Percentiles rank a stretch among this genome's conserved stretches.
Conservation (phyloP, 2,797 vertebrate species). For the Pelodytes ibericus region DNA sequence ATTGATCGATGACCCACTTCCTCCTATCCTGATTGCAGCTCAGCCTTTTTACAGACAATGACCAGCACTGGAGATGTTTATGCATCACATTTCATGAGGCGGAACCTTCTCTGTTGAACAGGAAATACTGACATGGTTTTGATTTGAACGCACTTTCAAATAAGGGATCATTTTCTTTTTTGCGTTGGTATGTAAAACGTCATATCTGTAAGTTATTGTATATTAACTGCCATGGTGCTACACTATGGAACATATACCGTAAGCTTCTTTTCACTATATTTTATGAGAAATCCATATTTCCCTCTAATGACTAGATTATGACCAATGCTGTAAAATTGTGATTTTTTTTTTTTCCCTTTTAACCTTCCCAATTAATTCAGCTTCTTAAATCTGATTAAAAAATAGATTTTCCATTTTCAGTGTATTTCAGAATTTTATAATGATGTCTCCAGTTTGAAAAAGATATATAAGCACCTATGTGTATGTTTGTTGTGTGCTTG, state of each 20-base stretch:
- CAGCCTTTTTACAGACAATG: background rate
- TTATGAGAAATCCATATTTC: background rate
- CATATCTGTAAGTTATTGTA: conserved; percentile 7
- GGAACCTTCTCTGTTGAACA: background rate
- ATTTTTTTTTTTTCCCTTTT: background rate
- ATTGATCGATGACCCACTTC: too few relatives aligned
- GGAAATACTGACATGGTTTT: background rate
- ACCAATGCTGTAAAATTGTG: background rate
- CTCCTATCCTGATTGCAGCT: background rate
- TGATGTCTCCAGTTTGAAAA: conserved; percentile 2
- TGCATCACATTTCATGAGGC: background rate
- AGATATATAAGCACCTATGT: conserved; percentile 8
- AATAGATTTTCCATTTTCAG: background rate
- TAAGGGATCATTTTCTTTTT: background rate
- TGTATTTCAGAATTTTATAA: conserved; percentile 15
- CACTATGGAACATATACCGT: conserved; percentile 3
- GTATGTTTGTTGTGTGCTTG: conserved; percentile 18
- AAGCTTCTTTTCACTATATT: background rate
- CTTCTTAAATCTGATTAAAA: background rate
- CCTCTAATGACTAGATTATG: background rate
- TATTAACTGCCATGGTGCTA: conserved; percentile 6
- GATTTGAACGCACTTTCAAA: conserved; percentile 6
- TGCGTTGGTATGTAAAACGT: background rate
- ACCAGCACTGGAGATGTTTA: background rate
- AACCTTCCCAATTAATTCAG: background rate